These are phyloP conservation scores for Hypanus sabinus DNA, from an alignment of 2,113 vertebrate genomes.

Conservation along the genomic window DNA sequence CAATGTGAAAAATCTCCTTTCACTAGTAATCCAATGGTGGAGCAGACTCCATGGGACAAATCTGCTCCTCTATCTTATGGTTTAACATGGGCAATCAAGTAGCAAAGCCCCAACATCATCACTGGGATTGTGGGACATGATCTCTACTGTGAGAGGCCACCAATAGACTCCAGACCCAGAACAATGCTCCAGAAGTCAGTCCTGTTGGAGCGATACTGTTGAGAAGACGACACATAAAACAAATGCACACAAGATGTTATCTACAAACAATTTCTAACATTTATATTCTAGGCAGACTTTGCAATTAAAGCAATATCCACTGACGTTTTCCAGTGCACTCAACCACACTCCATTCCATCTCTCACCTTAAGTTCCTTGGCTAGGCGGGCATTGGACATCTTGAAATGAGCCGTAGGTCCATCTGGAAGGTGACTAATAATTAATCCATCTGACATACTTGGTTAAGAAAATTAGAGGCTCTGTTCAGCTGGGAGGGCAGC, in stretches of 20 bases:
- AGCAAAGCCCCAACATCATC: background rate
- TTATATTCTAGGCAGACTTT: background rate
- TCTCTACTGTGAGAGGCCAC: background rate
- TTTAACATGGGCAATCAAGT: too few relatives aligned
- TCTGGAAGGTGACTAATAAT: constrained; percentile 88
- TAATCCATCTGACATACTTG: constrained; percentile 71
- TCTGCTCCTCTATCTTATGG: too few relatives aligned
- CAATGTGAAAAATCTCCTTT: too few relatives aligned
- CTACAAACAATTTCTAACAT: background rate
- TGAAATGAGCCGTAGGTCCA: constrained; percentile 94
- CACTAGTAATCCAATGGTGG: too few relatives aligned
- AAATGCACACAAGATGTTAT: background rate
- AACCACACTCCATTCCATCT: background rate
- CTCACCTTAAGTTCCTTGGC: constrained; percentile 91
- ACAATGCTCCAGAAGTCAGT: too few relatives aligned
- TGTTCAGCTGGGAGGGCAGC: background rate
- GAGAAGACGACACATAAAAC: background rate
- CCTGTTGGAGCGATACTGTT: background rate
- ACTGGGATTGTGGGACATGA: background rate
- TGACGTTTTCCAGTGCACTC: background rate
- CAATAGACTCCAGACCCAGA: background rate
- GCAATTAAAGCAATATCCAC: background rate
- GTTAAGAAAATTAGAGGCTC: constrained; percentile 56
- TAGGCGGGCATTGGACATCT: constrained; percentile 85
- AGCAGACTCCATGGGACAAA: too few relatives aligned